Conservation (phyloP, 2,888 invertebrate genomes). For the Catocala nupta region DNA sequence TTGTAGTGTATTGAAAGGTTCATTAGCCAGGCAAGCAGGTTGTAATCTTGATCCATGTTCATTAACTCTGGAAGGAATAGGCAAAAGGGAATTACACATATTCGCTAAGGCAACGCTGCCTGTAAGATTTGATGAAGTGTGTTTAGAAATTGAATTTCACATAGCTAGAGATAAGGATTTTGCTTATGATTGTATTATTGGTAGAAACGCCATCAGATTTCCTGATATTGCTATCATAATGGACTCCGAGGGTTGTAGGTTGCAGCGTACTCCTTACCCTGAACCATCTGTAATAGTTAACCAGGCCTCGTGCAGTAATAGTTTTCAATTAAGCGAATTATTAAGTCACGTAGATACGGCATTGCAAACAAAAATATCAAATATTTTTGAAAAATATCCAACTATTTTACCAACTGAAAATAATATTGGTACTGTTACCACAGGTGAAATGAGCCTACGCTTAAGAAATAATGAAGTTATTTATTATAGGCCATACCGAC, state of each 20-base stretch:
- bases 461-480: conserved; percentile 5
- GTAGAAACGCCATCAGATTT: conserved; percentile 4
- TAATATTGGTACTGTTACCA: conserved; percentile 6
- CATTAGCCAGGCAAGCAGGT: background rate
- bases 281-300: background rate
- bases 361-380: conserved; percentile 5
- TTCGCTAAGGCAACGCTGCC: conserved; percentile 6
- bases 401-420: background rate
- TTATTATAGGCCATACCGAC: conserved; percentile 8
- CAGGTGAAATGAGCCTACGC: conserved; percentile 6
- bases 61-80: conserved; percentile 4
- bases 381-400: background rate
- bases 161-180: conserved; percentile 20
- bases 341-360: background rate
- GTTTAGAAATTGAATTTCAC: conserved; percentile 39
- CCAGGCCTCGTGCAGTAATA: background rate
- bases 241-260: conserved; percentile 13
- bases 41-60: conserved; percentile 6
- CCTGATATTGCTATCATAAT: conserved; percentile 11
- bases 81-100: conserved; percentile 6
- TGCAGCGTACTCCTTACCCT: background rate
- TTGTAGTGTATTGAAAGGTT: conserved; percentile 24
- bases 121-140: conserved; percentile 35
- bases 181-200: conserved; percentile 15
- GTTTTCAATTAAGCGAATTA: background rate